Evolutionary conservation across 2,797 vertebrate genomes (phyloP), one percentile per base, ranked within the genome.

Genomic region (Leuciscus waleckii): DNA sequence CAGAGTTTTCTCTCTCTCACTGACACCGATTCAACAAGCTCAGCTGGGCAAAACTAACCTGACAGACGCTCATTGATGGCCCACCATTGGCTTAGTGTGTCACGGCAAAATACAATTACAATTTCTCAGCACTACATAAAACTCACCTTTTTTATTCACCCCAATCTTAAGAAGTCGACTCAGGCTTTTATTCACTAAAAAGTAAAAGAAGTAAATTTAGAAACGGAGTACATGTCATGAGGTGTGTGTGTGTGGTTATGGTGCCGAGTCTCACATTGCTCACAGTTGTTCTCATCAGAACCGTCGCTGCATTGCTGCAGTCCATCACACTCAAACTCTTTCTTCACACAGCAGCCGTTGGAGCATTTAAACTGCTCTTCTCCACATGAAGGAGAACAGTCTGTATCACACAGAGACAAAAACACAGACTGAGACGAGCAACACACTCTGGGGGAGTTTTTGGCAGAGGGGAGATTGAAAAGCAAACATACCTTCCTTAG

Each of bases 261-360:
- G 6, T 51, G 23, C 51, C 26, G 75, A 43, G 35, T 86, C 93
- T 96, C 93, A 99, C 98, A 87, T 83, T 88, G 90, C 23, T 89
- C 92, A 93, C 98, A 99, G 85, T 87, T 84, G 1, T 89, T 61
- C 91, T 99, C 98, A 0, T 98, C 98, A 0, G 96, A 94, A 23
- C 88, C 91, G 4, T 97, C 94, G 0, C 32, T 87, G 89, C 98
- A 99, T 69, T 99, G 96, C 0, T 3, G 6, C n/a, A 90, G 89
- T 3, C 93, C 94, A 23, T 99, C 98, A 86, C 98, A 99, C 90
- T 98, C 97, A 90, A 96, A 89, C 86, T 89, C 93, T 61, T 89
- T 89, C 49, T 98, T 93, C 51, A 99, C 90, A 87, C 98, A 99
- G 93, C 98, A 99, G 87, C 91, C 91, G 4, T 92, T 90, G 1